phyloP scores from a whole-genome alignment of 2,888 invertebrate genomes.

The Aproaerema taeniolella region DNA sequence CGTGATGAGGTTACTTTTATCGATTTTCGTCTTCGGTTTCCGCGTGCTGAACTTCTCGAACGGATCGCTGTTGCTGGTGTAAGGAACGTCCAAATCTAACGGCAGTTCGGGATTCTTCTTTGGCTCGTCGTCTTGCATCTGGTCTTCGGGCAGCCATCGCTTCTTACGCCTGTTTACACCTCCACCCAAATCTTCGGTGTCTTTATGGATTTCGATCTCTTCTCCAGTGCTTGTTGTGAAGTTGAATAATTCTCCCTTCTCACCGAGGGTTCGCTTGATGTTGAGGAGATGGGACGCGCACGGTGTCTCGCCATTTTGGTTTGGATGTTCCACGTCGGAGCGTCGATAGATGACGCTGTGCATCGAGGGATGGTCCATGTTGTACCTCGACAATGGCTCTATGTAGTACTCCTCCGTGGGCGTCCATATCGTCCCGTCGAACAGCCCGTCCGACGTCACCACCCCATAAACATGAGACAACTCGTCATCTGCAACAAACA shows the following conservation, averaged over 20 bases:
- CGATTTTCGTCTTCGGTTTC: conserved; percentile 71
- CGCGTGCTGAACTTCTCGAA: conserved; percentile 69
- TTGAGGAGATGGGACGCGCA: conserved; percentile 81
- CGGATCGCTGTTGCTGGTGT: conserved; percentile 78
- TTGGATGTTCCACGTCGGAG: conserved; percentile 83
- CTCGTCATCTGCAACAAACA: conserved; percentile 84
- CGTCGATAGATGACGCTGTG: conserved; percentile 91
- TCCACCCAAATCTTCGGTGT: conserved; percentile 52
- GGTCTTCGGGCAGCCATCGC: conserved; percentile 84
- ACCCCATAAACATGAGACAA: conserved; percentile 89
- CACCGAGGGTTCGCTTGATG: conserved; percentile 53
- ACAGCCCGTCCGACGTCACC: conserved; percentile 90
- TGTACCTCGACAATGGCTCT: conserved; percentile 86
- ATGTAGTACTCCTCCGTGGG: conserved; percentile 88
- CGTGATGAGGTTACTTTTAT: conserved; percentile 72
- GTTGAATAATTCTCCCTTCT: conserved; percentile 57
- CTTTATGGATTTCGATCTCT: conserved; percentile 42
- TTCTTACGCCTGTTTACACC: conserved; percentile 69
- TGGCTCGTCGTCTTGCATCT: conserved; percentile 75
- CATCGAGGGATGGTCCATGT: conserved; percentile 73
- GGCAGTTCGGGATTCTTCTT: conserved; percentile 81
- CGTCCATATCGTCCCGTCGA: conserved; percentile 92
- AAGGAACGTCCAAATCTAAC: conserved; percentile 80
- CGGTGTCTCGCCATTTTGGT: conserved; percentile 40
- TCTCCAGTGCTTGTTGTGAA: conserved; percentile 48